Evolutionary conservation across 2,888 invertebrate genomes (phyloP).

Genomic region (Cosmia pyralina): DNA sequence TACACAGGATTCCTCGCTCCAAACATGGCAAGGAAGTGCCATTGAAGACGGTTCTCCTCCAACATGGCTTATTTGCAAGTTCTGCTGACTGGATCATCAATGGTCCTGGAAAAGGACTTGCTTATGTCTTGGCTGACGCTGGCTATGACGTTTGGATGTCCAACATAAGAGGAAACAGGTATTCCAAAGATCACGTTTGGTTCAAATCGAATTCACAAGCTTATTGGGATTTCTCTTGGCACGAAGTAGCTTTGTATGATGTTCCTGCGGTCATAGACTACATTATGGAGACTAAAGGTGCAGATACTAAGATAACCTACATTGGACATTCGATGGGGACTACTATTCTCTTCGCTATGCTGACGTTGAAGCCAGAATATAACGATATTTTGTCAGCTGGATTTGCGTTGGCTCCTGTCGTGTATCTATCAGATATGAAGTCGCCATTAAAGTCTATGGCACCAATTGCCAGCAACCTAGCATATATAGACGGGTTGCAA

Average conservation of each 20-base stretch:
- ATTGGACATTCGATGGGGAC: slow-evolving; percentile 98
- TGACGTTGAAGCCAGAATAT: slow-evolving; percentile 92
- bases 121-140: slow-evolving; percentile 91
- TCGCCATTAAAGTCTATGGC: slow-evolving; percentile 92
- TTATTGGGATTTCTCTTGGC: slow-evolving; percentile 95
- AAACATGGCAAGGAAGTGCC: slow-evolving; percentile 76
- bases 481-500: slow-evolving; percentile 91
- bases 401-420: slow-evolving; percentile 93
- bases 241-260: slow-evolving; percentile 96
- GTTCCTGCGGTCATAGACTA: slow-evolving; percentile 96
- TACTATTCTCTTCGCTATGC: slow-evolving; percentile 93
- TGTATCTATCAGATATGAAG: slow-evolving; percentile 91
- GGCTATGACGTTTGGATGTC: slow-evolving; percentile 96
- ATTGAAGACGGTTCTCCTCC: slow-evolving; percentile 90
- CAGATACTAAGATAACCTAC: slow-evolving; percentile 89
- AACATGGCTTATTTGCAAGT: slow-evolving; percentile 95
- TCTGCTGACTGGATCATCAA: slow-evolving; percentile 95
- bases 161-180: slow-evolving; percentile 95
- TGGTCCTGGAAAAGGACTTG: slow-evolving; percentile 92
- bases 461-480: slow-evolving; percentile 90
- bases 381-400: slow-evolving; percentile 91
- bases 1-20: slow-evolving; percentile 94
- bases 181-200: slow-evolving; percentile 91
- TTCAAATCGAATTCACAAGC: slow-evolving; percentile 89
- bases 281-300: slow-evolving; percentile 78